A percentile compares a stretch with the other conserved stretches of the same genome.
These are phyloP conservation scores for Eptesicus fuscus DNA, from an alignment of 2,113 vertebrate species.

Conservation along the genomic window DNA sequence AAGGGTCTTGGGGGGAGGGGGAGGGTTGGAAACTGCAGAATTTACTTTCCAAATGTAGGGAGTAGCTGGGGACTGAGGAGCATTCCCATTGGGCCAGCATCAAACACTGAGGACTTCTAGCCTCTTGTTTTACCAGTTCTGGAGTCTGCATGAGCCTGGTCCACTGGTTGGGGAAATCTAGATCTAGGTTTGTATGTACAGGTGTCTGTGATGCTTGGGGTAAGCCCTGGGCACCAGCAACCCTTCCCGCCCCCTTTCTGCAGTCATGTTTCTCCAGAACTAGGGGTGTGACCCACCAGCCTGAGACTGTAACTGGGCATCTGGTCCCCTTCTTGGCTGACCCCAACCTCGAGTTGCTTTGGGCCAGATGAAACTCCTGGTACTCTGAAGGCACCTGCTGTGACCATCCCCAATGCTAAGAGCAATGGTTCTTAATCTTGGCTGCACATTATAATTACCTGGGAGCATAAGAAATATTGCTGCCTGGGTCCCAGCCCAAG, in stretches of 20 bases:
- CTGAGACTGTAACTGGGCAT: not conserved
- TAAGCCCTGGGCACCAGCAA: not conserved
- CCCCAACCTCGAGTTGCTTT: not conserved
- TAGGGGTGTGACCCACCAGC: too few relatives aligned
- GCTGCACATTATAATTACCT: not conserved
- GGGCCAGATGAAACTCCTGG: not conserved
- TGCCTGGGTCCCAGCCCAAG: not conserved
- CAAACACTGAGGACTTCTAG: not conserved
- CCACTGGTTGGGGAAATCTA: not conserved
- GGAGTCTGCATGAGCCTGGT: not conserved
- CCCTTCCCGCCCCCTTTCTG: not conserved
- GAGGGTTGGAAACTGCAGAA: not conserved
- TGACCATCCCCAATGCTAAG: not conserved
- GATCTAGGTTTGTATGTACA: not conserved
- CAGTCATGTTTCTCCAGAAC: not conserved
- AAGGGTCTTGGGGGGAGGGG: not conserved
- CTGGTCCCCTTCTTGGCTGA: not conserved
- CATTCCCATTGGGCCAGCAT: not conserved
- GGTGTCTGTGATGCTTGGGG: not conserved
- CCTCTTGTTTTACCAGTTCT: not conserved
- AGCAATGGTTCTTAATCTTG: not conserved
- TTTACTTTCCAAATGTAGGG: not conserved
- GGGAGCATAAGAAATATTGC: not conserved
- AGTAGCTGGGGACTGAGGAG: not conserved
- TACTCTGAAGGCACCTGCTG: not conserved